Base-by-base conservation (phyloP, 2,113 vertebrate genomes). In the Pachyramphus minor region DNA sequence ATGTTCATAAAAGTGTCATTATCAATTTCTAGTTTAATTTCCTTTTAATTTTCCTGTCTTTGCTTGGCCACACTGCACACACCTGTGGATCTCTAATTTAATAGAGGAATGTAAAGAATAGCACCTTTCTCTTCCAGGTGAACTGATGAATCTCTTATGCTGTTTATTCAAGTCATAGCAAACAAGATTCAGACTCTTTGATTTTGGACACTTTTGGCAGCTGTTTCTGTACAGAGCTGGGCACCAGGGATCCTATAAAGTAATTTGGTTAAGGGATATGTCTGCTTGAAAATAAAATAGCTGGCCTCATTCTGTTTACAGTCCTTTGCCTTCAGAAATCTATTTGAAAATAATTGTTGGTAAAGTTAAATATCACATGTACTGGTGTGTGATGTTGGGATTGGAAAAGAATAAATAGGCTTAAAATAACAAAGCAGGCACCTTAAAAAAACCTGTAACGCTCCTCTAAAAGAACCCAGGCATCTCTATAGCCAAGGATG, bases 11-110 rank as follows among this genome's bases (percentile, higher is more conserved):
- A 94, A 93, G 58, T 85, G 49, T 84, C 60, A 56, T 80, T 71
- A 84, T 67, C 60, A 86, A 78, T 81, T 90, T 86, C 68, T 86
- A 25, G 50, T 84, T 93, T 93, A 96, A 91, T 95, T 90, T 95
- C 52, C 39, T 74, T 92, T 84, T 92, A 71, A 86, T 97, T 86
- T 96, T 93, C 56, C 73, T 78, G 39, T 78, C 44, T 80, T 88
- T 94, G 67, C 50, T 68, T 95, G 64, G 33, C 50, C 67, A 50
- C 37, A 12, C 37, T 58, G 17, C n/a, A 63, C 24, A 81, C 27
- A 90, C 85, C 66, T 93, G 31, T 77, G 85, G 42, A 60, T 73
- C 28, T 62, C 28, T 80, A 30, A 74, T 82, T 83, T 80, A 83
- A 39, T 63, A 33, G 28, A 39, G 11, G 39, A 58, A 55, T 1